Evolutionary conservation across 1,140 invertebrate species (phyloP), one percentile per base, ranked within the genome.

Genomic region (Bombus picipes): DNA sequence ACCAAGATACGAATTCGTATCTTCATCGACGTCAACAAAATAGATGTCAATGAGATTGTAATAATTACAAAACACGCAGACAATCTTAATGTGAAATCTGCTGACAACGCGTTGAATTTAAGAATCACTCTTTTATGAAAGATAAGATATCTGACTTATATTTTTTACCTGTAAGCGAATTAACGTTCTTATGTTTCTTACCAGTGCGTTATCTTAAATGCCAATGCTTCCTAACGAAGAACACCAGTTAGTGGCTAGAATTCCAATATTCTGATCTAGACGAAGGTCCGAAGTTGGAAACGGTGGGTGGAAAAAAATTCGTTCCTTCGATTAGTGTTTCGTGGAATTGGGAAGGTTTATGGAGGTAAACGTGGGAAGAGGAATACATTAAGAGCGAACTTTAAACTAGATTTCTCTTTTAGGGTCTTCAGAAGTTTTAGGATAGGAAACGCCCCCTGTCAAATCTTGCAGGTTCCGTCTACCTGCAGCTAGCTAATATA

Each of bases 401-500:
- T 79, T 53, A 66, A n/a, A 65, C 6, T 66, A 18, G 32, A n/a
- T 62, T 62, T 62, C 59, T 62, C 28, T n/a, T 62, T 62, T n/a
- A n/a, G 2, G 4, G 32, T 12, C n/a, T 47, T 34, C 18, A 5
- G 39, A 66, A 41, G 65, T 47, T 80, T 80, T 18, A 41, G 34
- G 1, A n/a, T 8, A 8, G 22, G 65, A 8, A 28, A 70, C 78
- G 65, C 65, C 78, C 25, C n/a, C 41, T 47, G 77, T 79, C 62
- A 66, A 18, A 34, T 22, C 57, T 32, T 32, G 41, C 22, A 39
- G 65, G 65, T n/a, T 53, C 66, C 43, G 6, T 70, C 65, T 80
- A 80, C 78, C 78, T 80, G 65, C 43, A n/a, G 65, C 32, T 70
- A 70, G 70, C 43, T 62, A 62, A 62, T 62, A n/a, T 53, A 25